Percentiles rank a stretch among this genome's conserved stretches.
Evolutionary conservation across 2,113 vertebrate genomes (phyloP).

Genomic region (Cyanocitta stelleri): DNA sequence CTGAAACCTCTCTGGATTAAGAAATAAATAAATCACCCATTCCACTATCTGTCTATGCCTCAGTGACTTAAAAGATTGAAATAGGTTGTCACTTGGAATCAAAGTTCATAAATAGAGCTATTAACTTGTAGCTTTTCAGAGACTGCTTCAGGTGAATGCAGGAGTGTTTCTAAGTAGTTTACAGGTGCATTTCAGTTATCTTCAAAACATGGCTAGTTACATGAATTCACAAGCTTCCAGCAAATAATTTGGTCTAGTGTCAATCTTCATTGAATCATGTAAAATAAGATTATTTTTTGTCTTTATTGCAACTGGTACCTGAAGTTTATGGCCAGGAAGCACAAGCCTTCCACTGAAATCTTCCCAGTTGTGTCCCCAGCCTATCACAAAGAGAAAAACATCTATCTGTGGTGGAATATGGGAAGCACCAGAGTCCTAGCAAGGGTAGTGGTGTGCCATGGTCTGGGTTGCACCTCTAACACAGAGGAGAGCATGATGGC

Average conservation of each 20-base stretch:
- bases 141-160: background rate
- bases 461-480: background rate
- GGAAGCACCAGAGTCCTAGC: background rate
- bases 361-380: background rate
- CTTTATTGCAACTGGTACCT: background rate
- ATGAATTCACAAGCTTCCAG: background rate
- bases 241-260: background rate
- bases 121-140: background rate
- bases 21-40: background rate
- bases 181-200: background rate
- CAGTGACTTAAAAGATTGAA: background rate
- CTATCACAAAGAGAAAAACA: background rate
- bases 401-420: accelerated
- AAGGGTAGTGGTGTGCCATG: background rate
- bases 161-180: background rate
- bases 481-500: background rate
- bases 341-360: background rate
- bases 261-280: background rate
- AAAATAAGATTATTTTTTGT: background rate
- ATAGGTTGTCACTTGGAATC: background rate
- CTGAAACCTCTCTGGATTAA: background rate
- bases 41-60: background rate
- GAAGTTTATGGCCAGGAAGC: background rate
- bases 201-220: background rate
- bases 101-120: background rate